A percentile compares a stretch with the other conserved stretches of the same genome.
phyloP scores from a whole-genome alignment of 2,888 invertebrate genomes.

The Pseudanteris insignis region DNA sequence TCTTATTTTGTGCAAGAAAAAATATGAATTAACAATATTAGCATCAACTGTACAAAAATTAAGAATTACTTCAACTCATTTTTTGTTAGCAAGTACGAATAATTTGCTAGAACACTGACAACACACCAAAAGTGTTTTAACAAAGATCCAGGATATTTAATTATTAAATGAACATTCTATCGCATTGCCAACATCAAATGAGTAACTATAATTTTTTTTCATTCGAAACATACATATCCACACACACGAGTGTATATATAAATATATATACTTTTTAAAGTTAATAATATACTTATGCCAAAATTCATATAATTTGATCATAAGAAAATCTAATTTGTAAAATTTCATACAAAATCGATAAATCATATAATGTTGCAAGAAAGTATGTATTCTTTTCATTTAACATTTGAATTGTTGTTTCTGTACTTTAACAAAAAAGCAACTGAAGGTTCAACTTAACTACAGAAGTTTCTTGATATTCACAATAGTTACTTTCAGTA shows the following conservation, averaged over 20 bases:
- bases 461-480: too few species aligned
- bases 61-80: constrained; percentile 44
- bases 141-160: constrained; percentile 7
- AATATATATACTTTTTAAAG: constrained; percentile 9
- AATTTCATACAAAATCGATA: constrained; percentile 25
- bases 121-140: constrained; percentile 3
- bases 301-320: constrained; percentile 26
- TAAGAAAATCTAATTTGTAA: constrained; percentile 23
- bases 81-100: constrained; percentile 33
- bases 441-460: too few species aligned
- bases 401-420: too few species aligned
- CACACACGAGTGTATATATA: constrained; percentile 4
- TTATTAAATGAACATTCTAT: constrained; percentile 4
- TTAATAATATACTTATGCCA: constrained; percentile 18
- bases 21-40: constrained; percentile 48
- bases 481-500: too few species aligned
- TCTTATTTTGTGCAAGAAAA: constrained; percentile 54
- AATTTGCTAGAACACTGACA: constrained; percentile 13
- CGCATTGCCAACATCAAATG: constrained; percentile 31
- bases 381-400: too few species aligned
- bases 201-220: constrained; percentile 14
- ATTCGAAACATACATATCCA: constrained; percentile 4
- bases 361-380: constrained; percentile 10
- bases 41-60: constrained; percentile 52
- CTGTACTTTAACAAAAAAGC: too few species aligned